Evolutionary conservation across 2,888 invertebrate genomes (phyloP), one percentile per base, ranked within the genome.

Genomic region (Cephonodes hylas): DNA sequence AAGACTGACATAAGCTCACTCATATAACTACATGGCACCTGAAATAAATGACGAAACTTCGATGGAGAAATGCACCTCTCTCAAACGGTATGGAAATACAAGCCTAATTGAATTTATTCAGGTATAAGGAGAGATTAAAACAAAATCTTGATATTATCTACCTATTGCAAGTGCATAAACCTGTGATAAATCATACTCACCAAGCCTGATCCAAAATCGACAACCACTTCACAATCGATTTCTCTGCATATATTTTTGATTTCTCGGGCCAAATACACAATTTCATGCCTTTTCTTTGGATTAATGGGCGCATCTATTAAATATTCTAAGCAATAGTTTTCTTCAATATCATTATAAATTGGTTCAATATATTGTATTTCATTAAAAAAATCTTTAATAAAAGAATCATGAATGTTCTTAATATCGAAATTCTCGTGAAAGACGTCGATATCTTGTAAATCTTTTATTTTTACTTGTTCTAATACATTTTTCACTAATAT

Each of bases 121-220:
- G n/a, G n/a, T n/a, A n/a, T n/a, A n/a, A n/a, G n/a, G n/a, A n/a
- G n/a, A n/a, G n/a, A n/a, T n/a, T n/a, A n/a, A n/a, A n/a, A n/a
- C n/a, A n/a, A n/a, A n/a, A n/a, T n/a, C n/a, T n/a, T n/a, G n/a
- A n/a, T n/a, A n/a, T n/a, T n/a, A n/a, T n/a, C n/a, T n/a, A n/a
- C n/a, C n/a, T n/a, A n/a, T n/a, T n/a, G n/a, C n/a, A n/a, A n/a
- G n/a, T n/a, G n/a, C n/a, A 38, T 1, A 27, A 31, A 13, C 8
- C 10, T 42, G 10, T 20, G 45, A 38, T 23, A 38, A 60, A 60
- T 22, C 8, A 18, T 38, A 61, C 93, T 93, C 90, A 96, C 96
- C 89, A 96, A 85, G 5, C 96, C 96, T 15, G 95, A 94, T 13
- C 96, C 96, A 72, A 96, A 92, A 83, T 96, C 96, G 0, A 96